These are phyloP conservation scores for Caradrina clavipalpis DNA, from an alignment of 2,888 invertebrate species.

Conservation along the genomic window DNA sequence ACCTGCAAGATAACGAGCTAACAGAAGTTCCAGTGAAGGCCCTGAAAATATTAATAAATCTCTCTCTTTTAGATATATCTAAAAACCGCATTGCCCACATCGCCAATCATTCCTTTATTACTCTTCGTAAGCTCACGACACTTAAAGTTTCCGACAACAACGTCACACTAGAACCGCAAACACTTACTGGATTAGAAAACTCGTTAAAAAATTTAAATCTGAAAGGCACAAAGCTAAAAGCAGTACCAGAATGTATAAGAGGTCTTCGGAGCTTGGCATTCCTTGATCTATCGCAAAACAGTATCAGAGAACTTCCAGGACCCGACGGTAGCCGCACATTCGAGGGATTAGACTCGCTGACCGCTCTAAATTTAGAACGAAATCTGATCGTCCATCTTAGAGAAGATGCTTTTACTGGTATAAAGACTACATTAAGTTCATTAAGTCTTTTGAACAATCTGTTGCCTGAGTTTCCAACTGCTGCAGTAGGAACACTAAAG, in stretches of 20 bases:
- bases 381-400: constrained; percentile 95
- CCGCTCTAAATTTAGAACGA: constrained; percentile 96
- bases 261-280: constrained; percentile 96
- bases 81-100: constrained; percentile 94
- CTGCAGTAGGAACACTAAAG: constrained; percentile 94
- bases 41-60: constrained; percentile 92
- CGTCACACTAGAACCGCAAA: constrained; percentile 93
- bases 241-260: constrained; percentile 94
- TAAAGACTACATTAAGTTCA: constrained; percentile 96
- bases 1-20: constrained; percentile 96
- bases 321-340: constrained; percentile 92
- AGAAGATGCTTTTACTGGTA: constrained; percentile 94
- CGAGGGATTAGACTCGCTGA: constrained; percentile 95
- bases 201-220: constrained; percentile 97
- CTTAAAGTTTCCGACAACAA: constrained; percentile 97
- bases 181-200: constrained; percentile 95
- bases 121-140: constrained; percentile 94
- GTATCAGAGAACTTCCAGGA: constrained; percentile 95
- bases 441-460: constrained; percentile 97
- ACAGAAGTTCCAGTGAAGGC: constrained; percentile 94
- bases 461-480: constrained; percentile 96
- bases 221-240: constrained; percentile 96
- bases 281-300: constrained; percentile 97
- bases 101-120: constrained; percentile 94
- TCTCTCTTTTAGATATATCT: constrained; percentile 96